Percentiles rank a stretch among this genome's conserved stretches.
phyloP scores from a whole-genome alignment of 2,888 invertebrate genomes.

The Podotricha telesiphe region DNA sequence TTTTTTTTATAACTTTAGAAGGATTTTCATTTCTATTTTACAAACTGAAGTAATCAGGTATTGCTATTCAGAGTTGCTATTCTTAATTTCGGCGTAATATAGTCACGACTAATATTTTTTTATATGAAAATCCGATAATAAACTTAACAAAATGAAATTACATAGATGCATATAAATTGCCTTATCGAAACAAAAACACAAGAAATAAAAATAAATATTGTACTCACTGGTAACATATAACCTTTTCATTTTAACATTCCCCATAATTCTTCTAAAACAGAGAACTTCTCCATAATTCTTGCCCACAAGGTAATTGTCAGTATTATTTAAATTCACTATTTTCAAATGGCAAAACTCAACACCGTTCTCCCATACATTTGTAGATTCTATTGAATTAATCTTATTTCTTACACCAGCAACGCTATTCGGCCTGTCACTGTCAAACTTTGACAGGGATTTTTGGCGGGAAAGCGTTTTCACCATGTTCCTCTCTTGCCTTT shows the following conservation, averaged over 20 bases:
- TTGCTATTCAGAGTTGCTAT: no score
- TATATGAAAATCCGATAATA: no score
- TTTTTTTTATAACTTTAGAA: no score
- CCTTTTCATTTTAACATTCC: constrained; percentile 58
- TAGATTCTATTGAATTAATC: constrained; percentile 49
- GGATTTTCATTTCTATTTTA: no score
- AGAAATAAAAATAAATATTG: background rate
- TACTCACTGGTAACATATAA: constrained; percentile 67
- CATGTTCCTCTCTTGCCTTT: constrained; percentile 56
- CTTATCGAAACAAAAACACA: background rate
- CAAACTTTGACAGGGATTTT: constrained; percentile 53
- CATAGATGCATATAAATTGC: no score
- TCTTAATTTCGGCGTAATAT: no score
- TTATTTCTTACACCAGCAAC: constrained; percentile 58
- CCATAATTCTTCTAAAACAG: constrained; percentile 59
- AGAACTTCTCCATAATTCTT: constrained; percentile 72
- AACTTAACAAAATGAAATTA: no score
- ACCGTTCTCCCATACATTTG: constrained; percentile 60
- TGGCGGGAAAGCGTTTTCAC: constrained; percentile 52
- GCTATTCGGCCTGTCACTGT: constrained; percentile 61
- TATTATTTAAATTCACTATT: constrained; percentile 57
- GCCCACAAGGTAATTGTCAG: constrained; percentile 65
- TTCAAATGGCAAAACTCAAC: constrained; percentile 68
- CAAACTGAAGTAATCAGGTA: no score
- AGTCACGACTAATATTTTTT: no score